Percentiles rank a stretch among this genome's conserved stretches.
Conservation (phyloP, 1,140 invertebrate species). For the Eurosta solidaginis region DNA sequence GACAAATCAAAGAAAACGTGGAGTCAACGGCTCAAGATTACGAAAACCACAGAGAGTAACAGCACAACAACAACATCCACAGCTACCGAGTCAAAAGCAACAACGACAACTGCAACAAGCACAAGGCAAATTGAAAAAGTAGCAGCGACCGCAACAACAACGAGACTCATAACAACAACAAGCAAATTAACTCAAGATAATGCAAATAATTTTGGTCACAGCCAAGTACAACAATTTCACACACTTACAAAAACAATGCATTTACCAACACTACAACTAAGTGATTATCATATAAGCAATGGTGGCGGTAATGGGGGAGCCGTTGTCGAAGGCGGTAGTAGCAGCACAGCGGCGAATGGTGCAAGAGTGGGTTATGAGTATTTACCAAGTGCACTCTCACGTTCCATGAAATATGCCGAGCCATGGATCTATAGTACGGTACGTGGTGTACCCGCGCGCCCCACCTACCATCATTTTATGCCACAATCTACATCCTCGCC, state of each 20-base stretch:
- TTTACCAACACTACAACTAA: slow-evolving; percentile 38
- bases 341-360: too few species aligned
- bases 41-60: slow-evolving; percentile 44
- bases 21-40: slow-evolving; percentile 61
- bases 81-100: slow-evolving; percentile 11
- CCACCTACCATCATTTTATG: slow-evolving; percentile 60
- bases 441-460: slow-evolving; percentile 63
- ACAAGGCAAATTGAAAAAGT: slow-evolving; percentile 30
- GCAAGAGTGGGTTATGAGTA: slow-evolving; percentile 43
- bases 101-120: slow-evolving; percentile 23
- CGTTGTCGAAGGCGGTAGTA: not conserved
- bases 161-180: not conserved
- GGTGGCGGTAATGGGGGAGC: not conserved
- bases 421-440: slow-evolving; percentile 81
- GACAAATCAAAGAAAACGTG: slow-evolving; percentile 62
- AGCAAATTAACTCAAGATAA: slow-evolving; percentile 28
- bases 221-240: slow-evolving; percentile 25
- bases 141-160: not conserved
- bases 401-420: slow-evolving; percentile 82
- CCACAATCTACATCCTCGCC: slow-evolving; percentile 34
- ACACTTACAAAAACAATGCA: slow-evolving; percentile 43
- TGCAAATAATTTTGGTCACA: slow-evolving; percentile 2
- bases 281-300: slow-evolving; percentile 31
- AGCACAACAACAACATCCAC: slow-evolving; percentile 36
- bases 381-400: slow-evolving; percentile 66